A percentile compares a stretch with the other conserved stretches of the same genome.
Evolutionary conservation across 2,888 invertebrate species (phyloP).

Genomic region (Tachina grossa): DNA sequence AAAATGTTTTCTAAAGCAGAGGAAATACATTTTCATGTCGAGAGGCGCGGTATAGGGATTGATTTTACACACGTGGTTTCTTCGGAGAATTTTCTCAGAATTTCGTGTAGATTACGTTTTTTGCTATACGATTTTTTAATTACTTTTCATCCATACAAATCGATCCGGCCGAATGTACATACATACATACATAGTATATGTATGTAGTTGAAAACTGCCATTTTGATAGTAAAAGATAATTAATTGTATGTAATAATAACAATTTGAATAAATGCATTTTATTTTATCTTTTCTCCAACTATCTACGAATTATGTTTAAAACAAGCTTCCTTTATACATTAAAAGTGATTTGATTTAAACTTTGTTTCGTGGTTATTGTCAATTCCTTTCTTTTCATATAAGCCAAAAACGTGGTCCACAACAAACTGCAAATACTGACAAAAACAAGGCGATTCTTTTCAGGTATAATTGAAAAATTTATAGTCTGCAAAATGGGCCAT

Average conservation of each 20-base stretch:
- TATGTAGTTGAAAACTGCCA: background rate
- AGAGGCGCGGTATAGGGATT: too few species aligned
- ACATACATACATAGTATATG: too few species aligned
- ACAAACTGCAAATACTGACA: constrained; percentile 88
- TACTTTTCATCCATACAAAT: too few species aligned
- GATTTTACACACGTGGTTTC: too few species aligned
- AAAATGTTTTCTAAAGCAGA: too few species aligned
- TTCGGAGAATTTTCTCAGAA: too few species aligned
- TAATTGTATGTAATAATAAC: background rate
- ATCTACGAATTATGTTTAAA: background rate
- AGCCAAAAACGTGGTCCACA: constrained; percentile 90
- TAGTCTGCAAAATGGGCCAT: constrained; percentile 89
- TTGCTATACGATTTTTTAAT: too few species aligned
- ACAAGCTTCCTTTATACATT: constrained; percentile 2
- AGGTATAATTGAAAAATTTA: constrained; percentile 89
- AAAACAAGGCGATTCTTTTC: constrained; percentile 89
- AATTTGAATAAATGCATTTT: constrained; percentile 69
- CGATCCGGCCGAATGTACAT: too few species aligned
- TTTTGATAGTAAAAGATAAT: background rate
- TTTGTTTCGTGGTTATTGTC: constrained; percentile 65
- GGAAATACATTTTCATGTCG: too few species aligned
- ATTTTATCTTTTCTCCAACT: constrained; percentile 23
- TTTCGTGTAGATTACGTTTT: too few species aligned
- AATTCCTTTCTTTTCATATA: constrained; percentile 87
- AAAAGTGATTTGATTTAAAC: background rate